Evolutionary conservation across 2,797 vertebrate genomes (phyloP).

Genomic region (Champsocephalus gunnari): DNA sequence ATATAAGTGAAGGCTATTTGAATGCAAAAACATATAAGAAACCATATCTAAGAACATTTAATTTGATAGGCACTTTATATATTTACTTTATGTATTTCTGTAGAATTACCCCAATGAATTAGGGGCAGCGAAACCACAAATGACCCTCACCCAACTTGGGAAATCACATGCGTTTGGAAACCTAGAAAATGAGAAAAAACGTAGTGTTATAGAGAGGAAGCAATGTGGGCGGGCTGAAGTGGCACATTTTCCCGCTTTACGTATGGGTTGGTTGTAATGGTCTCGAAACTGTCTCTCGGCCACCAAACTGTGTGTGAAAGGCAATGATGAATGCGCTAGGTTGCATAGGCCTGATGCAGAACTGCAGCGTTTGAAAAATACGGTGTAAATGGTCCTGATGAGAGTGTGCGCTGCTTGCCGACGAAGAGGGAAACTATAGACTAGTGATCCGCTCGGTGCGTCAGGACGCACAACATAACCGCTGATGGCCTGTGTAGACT

Average conservation of each 20-base stretch:
- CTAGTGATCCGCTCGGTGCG: conserved; percentile 68
- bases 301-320: conserved; percentile 44
- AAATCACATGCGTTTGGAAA: conserved; percentile 39
- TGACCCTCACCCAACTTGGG: conserved; percentile 38
- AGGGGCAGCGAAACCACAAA: conserved; percentile 4
- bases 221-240: conserved; percentile 48
- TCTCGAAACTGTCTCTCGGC: conserved; percentile 36
- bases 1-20: background rate
- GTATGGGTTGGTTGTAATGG: conserved; percentile 28
- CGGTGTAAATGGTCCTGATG: conserved; percentile 75
- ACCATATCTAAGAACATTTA: background rate
- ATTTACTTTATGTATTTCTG: background rate
- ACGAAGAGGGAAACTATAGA: conserved; percentile 59
- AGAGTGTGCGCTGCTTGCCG: conserved; percentile 76
- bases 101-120: conserved; percentile 13
- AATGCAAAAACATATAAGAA: background rate
- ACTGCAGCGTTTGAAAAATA: conserved; percentile 57
- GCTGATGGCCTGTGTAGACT: conserved; percentile 63
- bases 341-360: conserved; percentile 61
- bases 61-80: background rate
- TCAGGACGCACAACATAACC: conserved; percentile 73
- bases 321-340: conserved; percentile 50
- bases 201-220: conserved; percentile 13
- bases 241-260: conserved; percentile 32
- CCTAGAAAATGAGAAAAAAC: background rate